Base-by-base conservation (phyloP, 2,113 vertebrate species). In the Colaptes auratus region DNA sequence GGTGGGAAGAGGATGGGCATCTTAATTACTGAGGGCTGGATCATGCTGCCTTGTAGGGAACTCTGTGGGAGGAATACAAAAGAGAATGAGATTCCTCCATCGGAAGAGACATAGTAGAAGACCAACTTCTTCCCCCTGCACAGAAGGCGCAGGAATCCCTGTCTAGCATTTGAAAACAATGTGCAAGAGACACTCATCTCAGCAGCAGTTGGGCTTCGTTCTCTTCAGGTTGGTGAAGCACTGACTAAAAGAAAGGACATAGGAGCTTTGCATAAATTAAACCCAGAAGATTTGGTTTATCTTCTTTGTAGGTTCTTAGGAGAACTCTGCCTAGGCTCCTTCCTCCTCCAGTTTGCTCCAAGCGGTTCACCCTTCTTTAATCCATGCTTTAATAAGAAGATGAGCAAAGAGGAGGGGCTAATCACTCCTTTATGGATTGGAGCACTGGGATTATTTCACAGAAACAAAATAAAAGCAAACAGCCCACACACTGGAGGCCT, bases 1-100 rank as follows among this genome's bases (percentile, higher is more conserved):
- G 12, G 71, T 93, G 74, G 89, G 77, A 93, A 92, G 84, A 94
- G 70, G 31, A 84, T 67, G 72, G 55, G n/a, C 66, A 81, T 87
- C 66, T 92, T 84, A 90, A 90, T 95, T 95, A 84, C 21, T n/a
- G 55, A 60, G 53, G 23, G 56, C 59, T 86, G 73, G 85, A 64
- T 90, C 23, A 7, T 81, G 12, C 60, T 71, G 72, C 69, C 39
- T 85, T 72, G 44, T 72, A 69, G 65, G 66, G 86, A 90, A 55
- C 39, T 28, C 60, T 72, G 76, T 69, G 39, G 73, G 83, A 92
- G 73, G 86, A 75, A 81, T 58, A 63, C 12, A 77, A 74, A 86
- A 86, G 44, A 63, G 10, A 75, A 52, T 0, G 3, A 88, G 42
- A 55, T 80, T 91, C 33, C 33, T 82, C 35, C 33, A 53, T 48